Evolutionary conservation across 2,113 vertebrate species (phyloP), one percentile per base, ranked within the genome.

Genomic region (Cygnus atratus): DNA sequence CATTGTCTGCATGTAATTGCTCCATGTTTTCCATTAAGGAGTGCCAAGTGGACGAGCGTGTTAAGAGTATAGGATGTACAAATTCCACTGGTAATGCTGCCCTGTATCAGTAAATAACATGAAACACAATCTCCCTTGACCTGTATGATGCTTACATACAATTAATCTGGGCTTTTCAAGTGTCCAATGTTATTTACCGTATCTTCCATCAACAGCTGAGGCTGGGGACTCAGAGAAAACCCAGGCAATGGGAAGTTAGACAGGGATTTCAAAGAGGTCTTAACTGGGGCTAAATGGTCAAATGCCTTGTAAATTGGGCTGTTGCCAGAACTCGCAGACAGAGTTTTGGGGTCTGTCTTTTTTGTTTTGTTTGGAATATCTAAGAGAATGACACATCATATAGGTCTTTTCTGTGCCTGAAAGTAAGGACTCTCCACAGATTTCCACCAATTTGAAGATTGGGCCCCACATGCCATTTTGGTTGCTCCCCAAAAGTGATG

Each of bases 1-100:
- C 92, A 96, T 95, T 97, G 96, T 97, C 97, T 97, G 95, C 91
- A 95, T 90, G 94, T 96, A 98, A 97, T 96, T 97, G 93, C 74
- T 97, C 92, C 80, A 87, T 88, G 95, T 97, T 98, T 98, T 98
- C 97, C 97, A 97, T 92, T 97, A 83, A 83, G 73, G 84, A 92
- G 66, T 95, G 97, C 97, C 97, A 97, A 97, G 96, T 80, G 78
- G 93, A 90, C 55, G 68, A 93, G 84, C 28, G 73, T 62, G 70
- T 89, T 93, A 84, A 84, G 84, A 75, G 48, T 94, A 92, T 67
- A 93, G 86, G 87, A 90, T 80, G 61, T 59, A 92, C 85, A 92
- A 93, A 96, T 96, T 96, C 91, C 89, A 85, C 77, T 39, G 61
- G 75, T 92, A 91, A 88, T 94, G 87, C 80, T 97, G 71, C 58